phyloP scores from a whole-genome alignment of 2,888 invertebrate genomes.

The Iphiclides podalirius region DNA sequence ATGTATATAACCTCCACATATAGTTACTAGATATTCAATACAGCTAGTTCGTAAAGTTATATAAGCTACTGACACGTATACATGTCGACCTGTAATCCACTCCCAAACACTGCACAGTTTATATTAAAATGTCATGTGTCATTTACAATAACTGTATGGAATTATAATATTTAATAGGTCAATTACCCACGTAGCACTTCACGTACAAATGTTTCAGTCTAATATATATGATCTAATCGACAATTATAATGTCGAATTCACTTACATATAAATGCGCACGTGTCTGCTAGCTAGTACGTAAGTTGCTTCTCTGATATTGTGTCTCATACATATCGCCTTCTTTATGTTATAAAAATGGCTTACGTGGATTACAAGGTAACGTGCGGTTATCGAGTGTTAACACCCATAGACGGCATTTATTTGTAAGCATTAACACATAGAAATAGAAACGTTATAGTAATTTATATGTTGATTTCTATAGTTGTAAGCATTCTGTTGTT shows the following conservation, averaged over 20 bases:
- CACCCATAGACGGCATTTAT: conserved; percentile 67
- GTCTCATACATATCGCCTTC: conserved; percentile 18
- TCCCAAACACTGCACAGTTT: conserved; percentile 30
- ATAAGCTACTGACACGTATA: conserved; percentile 16
- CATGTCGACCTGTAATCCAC: conserved; percentile 42
- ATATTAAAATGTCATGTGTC: conserved; percentile 22
- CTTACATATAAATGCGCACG: conserved; percentile 12
- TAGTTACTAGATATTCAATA: conserved; percentile 47
- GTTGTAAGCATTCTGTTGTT: conserved; percentile 69
- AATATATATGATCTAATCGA: no score
- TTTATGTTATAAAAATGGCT: conserved; percentile 8
- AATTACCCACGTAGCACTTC: conserved; percentile 19
- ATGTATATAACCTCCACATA: conserved; percentile 57
- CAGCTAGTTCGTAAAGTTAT: conserved; percentile 40
- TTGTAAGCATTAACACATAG: conserved; percentile 72
- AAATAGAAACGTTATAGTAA: conserved; percentile 67
- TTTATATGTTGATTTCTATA: conserved; percentile 79
- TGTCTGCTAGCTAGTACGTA: conserved; percentile 4
- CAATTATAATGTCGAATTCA: conserved; percentile 3
- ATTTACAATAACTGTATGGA: conserved; percentile 1
- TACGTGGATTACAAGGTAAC: conserved; percentile 23
- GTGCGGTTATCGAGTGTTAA: conserved; percentile 24
- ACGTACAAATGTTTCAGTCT: conserved; percentile 11
- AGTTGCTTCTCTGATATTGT: conserved; percentile 9
- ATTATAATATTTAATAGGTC: conserved; percentile 20